Evolutionary conservation across 2,797 vertebrate genomes (phyloP).

Genomic region (Cheracebus regulus): DNA sequence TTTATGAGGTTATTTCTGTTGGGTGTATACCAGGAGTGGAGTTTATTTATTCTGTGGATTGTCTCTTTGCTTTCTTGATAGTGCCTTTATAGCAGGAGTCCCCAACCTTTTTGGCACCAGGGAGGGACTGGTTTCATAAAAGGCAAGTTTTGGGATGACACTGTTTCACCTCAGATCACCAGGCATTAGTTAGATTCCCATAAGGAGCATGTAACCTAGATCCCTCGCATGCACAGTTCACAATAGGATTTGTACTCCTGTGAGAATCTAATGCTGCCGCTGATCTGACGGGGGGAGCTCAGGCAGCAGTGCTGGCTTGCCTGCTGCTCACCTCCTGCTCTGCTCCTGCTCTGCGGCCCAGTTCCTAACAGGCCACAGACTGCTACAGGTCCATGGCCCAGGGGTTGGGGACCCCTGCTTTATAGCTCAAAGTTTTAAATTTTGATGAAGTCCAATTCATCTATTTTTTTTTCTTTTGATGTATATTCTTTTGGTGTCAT

Average conservation of each 20-base stretch:
- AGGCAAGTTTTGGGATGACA: background rate
- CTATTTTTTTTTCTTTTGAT: background rate
- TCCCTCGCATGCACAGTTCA: background rate
- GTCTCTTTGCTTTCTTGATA: background rate
- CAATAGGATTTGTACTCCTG: background rate
- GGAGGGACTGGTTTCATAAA: background rate
- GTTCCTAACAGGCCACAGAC: background rate
- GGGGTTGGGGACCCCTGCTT: background rate
- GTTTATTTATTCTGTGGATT: background rate
- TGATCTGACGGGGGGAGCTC: background rate
- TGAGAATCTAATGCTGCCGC: background rate
- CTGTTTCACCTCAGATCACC: background rate
- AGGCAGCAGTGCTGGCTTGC: background rate
- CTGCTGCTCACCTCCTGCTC: background rate
- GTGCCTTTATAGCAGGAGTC: background rate
- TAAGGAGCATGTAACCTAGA: background rate
- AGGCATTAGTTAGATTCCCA: background rate
- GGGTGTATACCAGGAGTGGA: background rate
- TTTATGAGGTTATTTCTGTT: background rate
- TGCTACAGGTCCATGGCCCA: background rate
- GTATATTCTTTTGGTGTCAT: background rate
- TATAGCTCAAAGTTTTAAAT: background rate
- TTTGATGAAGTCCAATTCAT: background rate
- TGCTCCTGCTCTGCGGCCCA: background rate
- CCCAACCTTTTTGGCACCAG: background rate